phyloP scores from a whole-genome alignment of 2,888 invertebrate species.

The Euplexia lucipara region DNA sequence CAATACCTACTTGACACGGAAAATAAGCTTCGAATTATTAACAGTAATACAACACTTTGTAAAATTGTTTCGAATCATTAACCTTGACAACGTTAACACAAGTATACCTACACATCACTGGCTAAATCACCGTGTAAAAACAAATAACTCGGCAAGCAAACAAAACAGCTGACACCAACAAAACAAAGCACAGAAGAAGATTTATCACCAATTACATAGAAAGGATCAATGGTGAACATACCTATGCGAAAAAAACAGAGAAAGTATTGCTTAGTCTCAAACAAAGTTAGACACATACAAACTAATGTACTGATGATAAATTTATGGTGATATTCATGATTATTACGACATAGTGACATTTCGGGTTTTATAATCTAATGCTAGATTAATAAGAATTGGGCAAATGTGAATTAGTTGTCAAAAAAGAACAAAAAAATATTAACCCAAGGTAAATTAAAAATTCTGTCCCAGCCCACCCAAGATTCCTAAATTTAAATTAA shows the following conservation, averaged over 20 bases:
- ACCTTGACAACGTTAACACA: background rate
- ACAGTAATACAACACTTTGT: too few species aligned
- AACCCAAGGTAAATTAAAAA: too few species aligned
- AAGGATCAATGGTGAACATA: constrained; percentile 58
- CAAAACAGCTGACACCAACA: constrained; percentile 59
- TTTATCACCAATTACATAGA: constrained; percentile 64
- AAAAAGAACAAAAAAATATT: too few species aligned
- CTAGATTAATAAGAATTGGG: background rate
- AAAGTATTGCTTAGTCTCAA: constrained; percentile 41
- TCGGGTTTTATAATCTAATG: background rate
- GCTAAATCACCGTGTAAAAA: constrained; percentile 39
- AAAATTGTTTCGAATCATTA: background rate
- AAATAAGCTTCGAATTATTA: too few species aligned
- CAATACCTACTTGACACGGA: too few species aligned
- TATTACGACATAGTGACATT: constrained; percentile 14
- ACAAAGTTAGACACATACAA: constrained; percentile 56
- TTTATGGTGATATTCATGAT: constrained; percentile 43
- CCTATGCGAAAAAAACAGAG: constrained; percentile 51
- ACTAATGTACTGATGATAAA: constrained; percentile 33
- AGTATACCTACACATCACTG: background rate
- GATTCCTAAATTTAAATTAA: too few species aligned
- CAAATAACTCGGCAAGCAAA: constrained; percentile 41
- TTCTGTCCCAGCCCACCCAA: too few species aligned
- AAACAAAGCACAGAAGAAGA: constrained; percentile 59
- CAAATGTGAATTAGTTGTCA: too few species aligned